Percentiles rank a stretch among this genome's conserved stretches.
These are phyloP conservation scores for Murina feae DNA, from an alignment of 2,113 vertebrate genomes.

Conservation along the genomic window DNA sequence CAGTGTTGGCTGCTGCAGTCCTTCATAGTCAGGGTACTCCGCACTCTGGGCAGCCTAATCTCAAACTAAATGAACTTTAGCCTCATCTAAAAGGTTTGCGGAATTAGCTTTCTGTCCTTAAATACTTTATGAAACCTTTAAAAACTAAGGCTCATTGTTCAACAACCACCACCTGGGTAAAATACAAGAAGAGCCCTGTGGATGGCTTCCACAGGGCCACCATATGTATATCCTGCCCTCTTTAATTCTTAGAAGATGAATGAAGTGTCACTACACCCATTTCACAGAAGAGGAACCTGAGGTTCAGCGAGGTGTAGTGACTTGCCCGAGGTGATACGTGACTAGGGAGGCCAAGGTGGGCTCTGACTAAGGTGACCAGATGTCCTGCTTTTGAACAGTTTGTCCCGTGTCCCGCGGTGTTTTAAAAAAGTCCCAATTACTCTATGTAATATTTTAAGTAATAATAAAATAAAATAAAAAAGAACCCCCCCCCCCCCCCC, in stretches of 20 bases:
- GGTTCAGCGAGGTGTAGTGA: neutral
- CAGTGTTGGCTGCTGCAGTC: neutral
- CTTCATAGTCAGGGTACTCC: neutral
- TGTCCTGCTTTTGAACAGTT: too few relatives aligned
- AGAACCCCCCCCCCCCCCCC: too few relatives aligned
- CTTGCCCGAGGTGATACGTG: neutral
- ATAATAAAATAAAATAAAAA: too few relatives aligned
- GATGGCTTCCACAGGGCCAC: neutral
- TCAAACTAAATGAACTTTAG: neutral
- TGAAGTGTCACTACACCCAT: neutral
- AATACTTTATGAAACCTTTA: neutral
- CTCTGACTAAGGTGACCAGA: too few relatives aligned
- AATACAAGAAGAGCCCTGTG: neutral
- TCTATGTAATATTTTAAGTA: too few relatives aligned
- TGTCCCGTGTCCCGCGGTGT: too few relatives aligned
- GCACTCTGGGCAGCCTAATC: neutral
- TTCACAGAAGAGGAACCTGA: neutral
- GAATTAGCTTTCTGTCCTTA: constrained; percentile 29
- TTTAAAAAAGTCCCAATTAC: too few relatives aligned
- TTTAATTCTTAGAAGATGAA: neutral
- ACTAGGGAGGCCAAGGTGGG: neutral
- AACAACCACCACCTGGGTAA: neutral
- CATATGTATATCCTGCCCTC: accelerated
- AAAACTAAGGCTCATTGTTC: neutral
- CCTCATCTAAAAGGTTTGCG: neutral